Evolutionary conservation across 2,888 invertebrate genomes (phyloP).

Genomic region (Drosophila flavopinicola): DNA sequence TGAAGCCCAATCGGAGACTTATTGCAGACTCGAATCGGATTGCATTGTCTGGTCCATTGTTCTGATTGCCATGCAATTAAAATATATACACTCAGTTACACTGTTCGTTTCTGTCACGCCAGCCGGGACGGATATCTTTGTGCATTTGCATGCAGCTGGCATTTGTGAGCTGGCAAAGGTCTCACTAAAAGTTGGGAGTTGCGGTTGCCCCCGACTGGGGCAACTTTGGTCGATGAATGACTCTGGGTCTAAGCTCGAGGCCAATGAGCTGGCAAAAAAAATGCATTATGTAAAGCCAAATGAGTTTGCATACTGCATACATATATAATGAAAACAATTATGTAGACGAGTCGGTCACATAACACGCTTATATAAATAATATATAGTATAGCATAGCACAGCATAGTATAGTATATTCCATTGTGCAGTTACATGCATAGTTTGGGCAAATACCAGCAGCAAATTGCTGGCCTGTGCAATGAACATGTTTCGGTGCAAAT

Average conservation of each 20-base stretch:
- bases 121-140: slow-evolving; percentile 39
- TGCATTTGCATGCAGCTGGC: slow-evolving; percentile 76
- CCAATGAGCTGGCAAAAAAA: slow-evolving; percentile 51
- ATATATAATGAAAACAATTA: slow-evolving; percentile 52
- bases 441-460: slow-evolving; percentile 45
- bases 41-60: slow-evolving; percentile 59
- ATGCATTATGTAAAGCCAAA: slow-evolving; percentile 64
- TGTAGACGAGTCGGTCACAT: slow-evolving; percentile 60
- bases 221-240: slow-evolving; percentile 18
- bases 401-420: too few species aligned
- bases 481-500: slow-evolving; percentile 59
- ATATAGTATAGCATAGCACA: slow-evolving; percentile 18
- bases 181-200: slow-evolving; percentile 42
- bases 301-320: slow-evolving; percentile 24
- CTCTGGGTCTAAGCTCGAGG: slow-evolving; percentile 55
- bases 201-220: slow-evolving; percentile 23
- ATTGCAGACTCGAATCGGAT: slow-evolving; percentile 33
- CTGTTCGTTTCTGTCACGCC: slow-evolving; percentile 43
- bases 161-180: slow-evolving; percentile 69
- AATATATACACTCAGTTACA: slow-evolving; percentile 43
- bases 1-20: slow-evolving; percentile 29
- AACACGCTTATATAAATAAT: slow-evolving; percentile 22
- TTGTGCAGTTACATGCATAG: slow-evolving; percentile 1
- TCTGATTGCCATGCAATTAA: slow-evolving; percentile 71
- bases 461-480: slow-evolving; percentile 49